phyloP scores from a whole-genome alignment of 2,113 vertebrate species.

The Scytalopus superciliaris region DNA sequence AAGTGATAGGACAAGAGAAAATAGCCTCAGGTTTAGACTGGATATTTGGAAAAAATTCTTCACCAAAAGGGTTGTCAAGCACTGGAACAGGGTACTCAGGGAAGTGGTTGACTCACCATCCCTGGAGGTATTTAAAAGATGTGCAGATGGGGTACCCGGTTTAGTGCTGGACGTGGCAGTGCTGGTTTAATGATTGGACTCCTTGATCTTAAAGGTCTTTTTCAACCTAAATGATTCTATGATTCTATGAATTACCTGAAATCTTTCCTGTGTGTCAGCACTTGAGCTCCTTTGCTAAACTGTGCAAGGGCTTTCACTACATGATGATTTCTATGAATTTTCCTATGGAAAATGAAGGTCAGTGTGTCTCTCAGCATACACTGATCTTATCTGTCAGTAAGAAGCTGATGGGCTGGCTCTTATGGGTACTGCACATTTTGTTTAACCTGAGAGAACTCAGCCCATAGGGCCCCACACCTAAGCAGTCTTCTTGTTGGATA shows the following conservation, averaged over 20 bases:
- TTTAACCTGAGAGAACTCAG: not conserved
- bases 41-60: not conserved
- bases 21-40: not conserved
- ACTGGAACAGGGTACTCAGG: not conserved
- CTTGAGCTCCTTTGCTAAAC: conserved; percentile 17
- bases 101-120: not conserved
- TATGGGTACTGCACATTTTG: fast-evolving
- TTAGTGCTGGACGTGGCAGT: not conserved
- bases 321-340: not conserved
- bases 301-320: not conserved
- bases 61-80: not conserved
- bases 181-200: not conserved
- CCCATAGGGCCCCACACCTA: not conserved
- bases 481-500: not conserved
- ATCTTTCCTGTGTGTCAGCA: not conserved
- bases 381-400: not conserved
- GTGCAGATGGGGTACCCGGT: not conserved
- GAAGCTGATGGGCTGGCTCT: not conserved
- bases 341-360: conserved; percentile 42
- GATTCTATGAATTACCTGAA: not conserved
- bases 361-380: not conserved
- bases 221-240: not conserved
- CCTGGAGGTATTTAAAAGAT: not conserved
- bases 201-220: not conserved
- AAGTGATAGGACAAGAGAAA: not conserved